Base-by-base conservation (phyloP, 2,888 invertebrate genomes). In the Barypeithes pellucidus region DNA sequence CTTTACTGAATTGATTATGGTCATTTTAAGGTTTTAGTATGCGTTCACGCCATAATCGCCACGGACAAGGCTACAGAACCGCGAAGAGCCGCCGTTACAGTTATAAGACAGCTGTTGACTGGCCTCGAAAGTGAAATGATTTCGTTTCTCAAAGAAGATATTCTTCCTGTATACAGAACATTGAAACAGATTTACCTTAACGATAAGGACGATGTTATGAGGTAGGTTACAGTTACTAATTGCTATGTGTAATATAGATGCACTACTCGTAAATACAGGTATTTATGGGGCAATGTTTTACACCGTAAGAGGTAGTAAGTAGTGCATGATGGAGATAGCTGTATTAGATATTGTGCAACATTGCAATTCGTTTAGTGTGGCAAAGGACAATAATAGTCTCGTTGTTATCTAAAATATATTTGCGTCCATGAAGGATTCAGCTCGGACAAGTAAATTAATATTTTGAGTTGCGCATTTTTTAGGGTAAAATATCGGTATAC, bases 11-110 rank as follows among this genome's bases (percentile, higher is more conserved):
- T 50, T 65, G 36, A 65, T 65, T 20, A 65, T 54, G 18, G 3
- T 66, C 54, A 66, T 66, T 66, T 67, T 57, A 84, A 95, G 94
- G 88, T 95, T 66, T 86, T 95, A 65, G 87, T 89, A 22, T 94
- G 93, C 82, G 89, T 94, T 63, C 89, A 90, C 82, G 88, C 88
- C 77, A 88, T 94, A 77, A 88, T 95, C 80, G 89, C 90, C 81
- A 89, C 90, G 0, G 95, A 95, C 81, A 89, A 91, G 81, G 89
- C 90, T 24, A 86, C 90, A 2, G 93, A 94, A 84, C 94, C 94
- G 41, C 88, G 95, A 63, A 88, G 95, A 80, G 95, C 95, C 3
- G 94, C 94, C 4, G 92, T 94, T 12, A 88, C 94, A 85, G 91
- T 95, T n/a, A 88, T 94, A 75, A 89, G 92, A 43, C 89, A 93